Base-by-base conservation (phyloP, 53 echinoderm and acorn worm species). In the Stichopus horrens region DNA sequence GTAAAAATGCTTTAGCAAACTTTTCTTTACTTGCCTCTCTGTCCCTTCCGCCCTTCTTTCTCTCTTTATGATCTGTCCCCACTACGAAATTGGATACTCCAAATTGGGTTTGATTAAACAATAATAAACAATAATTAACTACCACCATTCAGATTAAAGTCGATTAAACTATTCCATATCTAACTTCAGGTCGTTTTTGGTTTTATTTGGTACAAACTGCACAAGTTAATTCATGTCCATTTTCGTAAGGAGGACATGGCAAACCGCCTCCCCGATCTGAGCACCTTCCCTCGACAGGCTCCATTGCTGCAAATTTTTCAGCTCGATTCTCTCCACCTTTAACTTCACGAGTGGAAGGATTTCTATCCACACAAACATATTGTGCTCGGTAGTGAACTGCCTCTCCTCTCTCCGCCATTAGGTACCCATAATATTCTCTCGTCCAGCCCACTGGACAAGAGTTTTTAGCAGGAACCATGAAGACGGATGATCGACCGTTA, bases 391-490 rank as follows among this genome's bases (percentile, higher is more conserved):
- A 59, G 11, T 59, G 59, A 59, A 8, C 63, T 63, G 0, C 63
- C 9, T 5, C 16, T 5, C 7, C 2, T 60, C 14, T 13, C 21
- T 76, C 52, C 13, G 76, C 76, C 87, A 87, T 74, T 14, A 87
- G 87, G 75, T 66, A 87, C 21, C 87, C 86, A 53, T 55, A 73
- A 19, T 86, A 86, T 53, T 86, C 86, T 13, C 75, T 18, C 4
- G 75, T 73, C 87, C 87, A 87, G 18, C 74, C 87, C 53, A 14
- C 10, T 11, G 87, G 87, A 18, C 87, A 87, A 20, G 53, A 52
- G 5, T 19, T 74, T 21, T n/a, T 19, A 16, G 58, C 87, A 74
- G 87, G 87, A 4, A 87, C 52, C 87, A 87, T 87, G 74, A 74
- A 16, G 7, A 87, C 54, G 13, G 11, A 74, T 7, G 53, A 51